Percentiles rank a stretch among this genome's conserved stretches.
Conservation (phyloP, 2,113 vertebrate species). For the Pangasianodon gigas region DNA sequence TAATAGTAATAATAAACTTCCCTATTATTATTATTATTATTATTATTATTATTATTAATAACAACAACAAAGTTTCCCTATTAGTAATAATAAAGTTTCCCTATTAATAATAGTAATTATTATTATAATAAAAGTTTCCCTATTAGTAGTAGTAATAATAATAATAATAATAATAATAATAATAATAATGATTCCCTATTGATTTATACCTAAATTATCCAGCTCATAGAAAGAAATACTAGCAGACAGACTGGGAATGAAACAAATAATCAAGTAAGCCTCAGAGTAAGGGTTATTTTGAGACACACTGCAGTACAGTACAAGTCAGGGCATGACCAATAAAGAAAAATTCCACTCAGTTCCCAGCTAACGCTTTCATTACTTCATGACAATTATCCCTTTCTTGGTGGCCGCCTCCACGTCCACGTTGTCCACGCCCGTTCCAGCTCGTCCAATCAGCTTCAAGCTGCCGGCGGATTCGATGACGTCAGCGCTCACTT, state of each 20-base stretch:
- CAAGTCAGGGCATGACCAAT: background rate
- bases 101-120: too few species aligned
- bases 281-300: background rate
- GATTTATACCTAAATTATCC: background rate
- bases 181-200: background rate
- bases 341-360: background rate
- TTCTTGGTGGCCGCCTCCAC: constrained; percentile 90
- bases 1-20: background rate
- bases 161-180: background rate
- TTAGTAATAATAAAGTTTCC: too few species aligned
- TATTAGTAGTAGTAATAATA: too few species aligned
- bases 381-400: constrained; percentile 98
- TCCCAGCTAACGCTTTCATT: constrained; percentile 56
- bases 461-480: constrained; percentile 80
- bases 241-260: background rate
- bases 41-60: background rate
- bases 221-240: background rate
- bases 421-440: constrained; percentile 95
- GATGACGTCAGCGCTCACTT: constrained; percentile 90
- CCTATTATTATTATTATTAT: too few species aligned
- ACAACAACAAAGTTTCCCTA: background rate
- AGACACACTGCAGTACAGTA: background rate
- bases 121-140: too few species aligned
- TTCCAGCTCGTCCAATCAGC: constrained; percentile 93
- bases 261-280: background rate